phyloP scores from a whole-genome alignment of 2,797 vertebrate genomes.

The Bradypodion pumilum region DNA sequence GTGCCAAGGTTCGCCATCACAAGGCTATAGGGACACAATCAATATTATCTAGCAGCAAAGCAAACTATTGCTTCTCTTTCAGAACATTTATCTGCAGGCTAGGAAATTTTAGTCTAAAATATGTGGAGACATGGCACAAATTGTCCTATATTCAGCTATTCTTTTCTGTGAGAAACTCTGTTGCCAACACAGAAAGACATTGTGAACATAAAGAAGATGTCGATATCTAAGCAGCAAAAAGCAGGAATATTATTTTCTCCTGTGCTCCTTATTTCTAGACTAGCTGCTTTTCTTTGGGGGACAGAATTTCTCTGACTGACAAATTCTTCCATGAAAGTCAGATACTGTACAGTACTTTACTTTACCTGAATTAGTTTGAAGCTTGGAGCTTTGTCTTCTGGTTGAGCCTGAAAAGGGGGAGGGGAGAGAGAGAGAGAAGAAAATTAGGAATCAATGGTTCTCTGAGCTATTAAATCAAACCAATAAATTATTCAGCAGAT shows the following conservation, averaged over 20 bases:
- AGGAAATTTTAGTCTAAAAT: background rate
- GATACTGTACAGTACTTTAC: slow-evolving; percentile 71
- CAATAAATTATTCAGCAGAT: background rate
- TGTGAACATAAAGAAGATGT: background rate
- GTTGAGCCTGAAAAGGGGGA: slow-evolving; percentile 67
- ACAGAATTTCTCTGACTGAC: background rate
- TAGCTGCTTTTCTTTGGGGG: background rate
- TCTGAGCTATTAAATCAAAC: background rate
- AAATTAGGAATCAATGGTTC: slow-evolving; percentile 20
- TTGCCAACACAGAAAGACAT: background rate
- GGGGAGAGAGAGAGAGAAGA: slow-evolving; percentile 37
- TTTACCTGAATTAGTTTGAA: slow-evolving; percentile 88
- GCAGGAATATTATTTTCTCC: background rate
- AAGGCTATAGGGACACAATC: background rate
- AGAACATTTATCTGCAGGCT: background rate
- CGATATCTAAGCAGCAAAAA: background rate
- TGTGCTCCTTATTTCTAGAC: background rate
- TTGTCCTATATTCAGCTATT: no score
- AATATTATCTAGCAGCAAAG: background rate
- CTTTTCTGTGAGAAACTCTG: background rate
- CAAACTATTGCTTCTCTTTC: background rate
- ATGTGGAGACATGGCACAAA: background rate
- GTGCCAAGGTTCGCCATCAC: no score
- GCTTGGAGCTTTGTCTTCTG: slow-evolving; percentile 76
- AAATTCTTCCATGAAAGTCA: background rate